Percentiles rank a stretch among this genome's conserved stretches.
phyloP scores from a whole-genome alignment of 1,140 invertebrate genomes.

The Eupeodes corollae region DNA sequence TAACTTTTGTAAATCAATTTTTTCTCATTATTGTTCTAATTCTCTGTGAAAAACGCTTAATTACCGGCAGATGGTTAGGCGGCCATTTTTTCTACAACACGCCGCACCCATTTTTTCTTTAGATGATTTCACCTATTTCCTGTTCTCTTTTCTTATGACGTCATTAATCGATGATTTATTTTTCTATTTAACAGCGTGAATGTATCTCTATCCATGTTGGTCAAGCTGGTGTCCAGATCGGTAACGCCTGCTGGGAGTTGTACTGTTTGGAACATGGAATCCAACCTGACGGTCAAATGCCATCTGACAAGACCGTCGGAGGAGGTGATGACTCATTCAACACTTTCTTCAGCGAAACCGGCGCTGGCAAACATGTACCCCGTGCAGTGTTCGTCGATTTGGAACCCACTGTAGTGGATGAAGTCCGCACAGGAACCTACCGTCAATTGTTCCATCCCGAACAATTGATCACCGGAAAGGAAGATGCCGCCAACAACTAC shows the following conservation, averaged over 20 bases:
- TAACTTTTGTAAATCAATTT: not conserved
- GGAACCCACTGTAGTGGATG: conserved; percentile 81
- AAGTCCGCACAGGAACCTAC: conserved; percentile 73
- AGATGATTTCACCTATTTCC: not conserved
- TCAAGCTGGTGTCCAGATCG: conserved; percentile 66
- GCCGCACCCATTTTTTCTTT: not conserved
- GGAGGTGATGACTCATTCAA: conserved; percentile 67
- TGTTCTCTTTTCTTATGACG: not conserved
- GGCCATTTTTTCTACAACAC: not conserved
- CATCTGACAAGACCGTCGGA: conserved; percentile 59
- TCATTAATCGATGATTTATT: not conserved
- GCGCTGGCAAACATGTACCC: conserved; percentile 76
- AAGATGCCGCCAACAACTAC: conserved; percentile 85
- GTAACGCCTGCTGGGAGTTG: conserved; percentile 56
- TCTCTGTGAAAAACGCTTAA: not conserved
- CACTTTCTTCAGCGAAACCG: conserved; percentile 82
- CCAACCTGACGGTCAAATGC: conserved; percentile 58
- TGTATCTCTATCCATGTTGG: conserved; percentile 65
- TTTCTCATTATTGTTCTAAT: too few relatives aligned
- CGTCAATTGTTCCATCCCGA: conserved; percentile 76
- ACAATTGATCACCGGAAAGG: conserved; percentile 74
- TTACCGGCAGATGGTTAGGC: not conserved
- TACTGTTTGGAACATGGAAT: conserved; percentile 66
- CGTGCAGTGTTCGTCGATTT: conserved; percentile 77
- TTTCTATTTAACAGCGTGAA: conserved; percentile 37